These are phyloP conservation scores for Urosaurus nigricauda DNA, from an alignment of 2,797 vertebrate genomes.

Conservation along the genomic window DNA sequence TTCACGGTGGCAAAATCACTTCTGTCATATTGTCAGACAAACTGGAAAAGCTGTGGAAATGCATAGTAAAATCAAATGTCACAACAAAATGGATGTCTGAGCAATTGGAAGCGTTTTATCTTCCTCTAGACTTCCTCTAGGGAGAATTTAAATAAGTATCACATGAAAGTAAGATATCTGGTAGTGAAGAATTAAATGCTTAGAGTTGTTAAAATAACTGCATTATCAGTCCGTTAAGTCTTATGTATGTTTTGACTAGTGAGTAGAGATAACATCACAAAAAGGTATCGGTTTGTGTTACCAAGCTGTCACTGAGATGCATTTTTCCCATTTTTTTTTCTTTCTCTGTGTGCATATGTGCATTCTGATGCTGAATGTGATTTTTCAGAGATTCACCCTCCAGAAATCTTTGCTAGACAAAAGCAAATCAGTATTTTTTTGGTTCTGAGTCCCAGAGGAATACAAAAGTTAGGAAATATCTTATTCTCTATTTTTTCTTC, in stretches of 20 bases:
- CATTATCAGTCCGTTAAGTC: conserved; percentile 12
- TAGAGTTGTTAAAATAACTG: conserved; percentile 29
- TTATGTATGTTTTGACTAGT: conserved; percentile 38
- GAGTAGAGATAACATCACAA: conserved; percentile 20
- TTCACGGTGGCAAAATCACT: conserved; percentile 11
- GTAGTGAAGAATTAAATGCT: conserved; percentile 37
- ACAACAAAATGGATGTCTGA: conserved; percentile 17
- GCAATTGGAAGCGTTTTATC: conserved; percentile 16
- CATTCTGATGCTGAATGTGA: not conserved
- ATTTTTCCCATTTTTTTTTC: not conserved
- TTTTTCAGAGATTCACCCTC: not conserved
- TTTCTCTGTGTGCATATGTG: not conserved
- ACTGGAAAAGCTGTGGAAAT: conserved; percentile 13
- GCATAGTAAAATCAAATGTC: conserved; percentile 16
- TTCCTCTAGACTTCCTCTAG: conserved; percentile 17
- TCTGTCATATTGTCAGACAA: conserved; percentile 37
- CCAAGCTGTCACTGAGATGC: not conserved
- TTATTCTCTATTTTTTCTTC: not conserved
- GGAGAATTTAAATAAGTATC: conserved; percentile 33
- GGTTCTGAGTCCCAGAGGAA: not conserved
- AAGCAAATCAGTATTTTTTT: not conserved
- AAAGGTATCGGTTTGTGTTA: conserved; percentile 32
- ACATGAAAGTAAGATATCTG: conserved; percentile 20
- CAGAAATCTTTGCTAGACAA: not conserved
- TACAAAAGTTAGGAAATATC: not conserved